Evolutionary conservation across 1,140 invertebrate genomes (phyloP).

Genomic region (Cataglyphis hispanica): DNA sequence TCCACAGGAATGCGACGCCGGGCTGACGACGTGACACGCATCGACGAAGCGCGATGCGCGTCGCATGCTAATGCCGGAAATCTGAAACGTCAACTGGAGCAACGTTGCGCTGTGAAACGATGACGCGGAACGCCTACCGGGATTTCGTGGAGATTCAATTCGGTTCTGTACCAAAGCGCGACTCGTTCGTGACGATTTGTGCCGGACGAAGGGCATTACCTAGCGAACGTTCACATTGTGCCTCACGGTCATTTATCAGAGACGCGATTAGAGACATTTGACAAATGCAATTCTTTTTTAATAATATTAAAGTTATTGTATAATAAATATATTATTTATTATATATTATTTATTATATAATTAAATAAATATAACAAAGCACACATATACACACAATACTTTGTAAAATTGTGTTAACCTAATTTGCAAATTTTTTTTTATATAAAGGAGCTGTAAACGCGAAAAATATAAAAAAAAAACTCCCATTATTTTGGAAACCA

Average conservation of each 20-base stretch:
- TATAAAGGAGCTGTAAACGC: background rate
- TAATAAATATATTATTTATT: too few species aligned
- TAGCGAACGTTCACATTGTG: background rate
- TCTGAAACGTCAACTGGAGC: slow-evolving; percentile 76
- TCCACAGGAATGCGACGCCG: slow-evolving; percentile 73
- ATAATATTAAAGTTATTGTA: too few species aligned
- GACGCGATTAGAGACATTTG: background rate
- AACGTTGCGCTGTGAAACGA: slow-evolving; percentile 64
- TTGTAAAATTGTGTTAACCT: background rate
- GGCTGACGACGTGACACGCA: slow-evolving; percentile 75
- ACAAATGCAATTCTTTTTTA: background rate
- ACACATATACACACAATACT: background rate
- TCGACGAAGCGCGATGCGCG: slow-evolving; percentile 73
- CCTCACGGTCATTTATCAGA: slow-evolving; percentile 23
- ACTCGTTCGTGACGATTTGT: slow-evolving; percentile 71
- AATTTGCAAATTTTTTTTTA: background rate
- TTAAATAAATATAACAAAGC: background rate
- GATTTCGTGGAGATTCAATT: slow-evolving; percentile 76
- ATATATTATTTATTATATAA: too few species aligned
- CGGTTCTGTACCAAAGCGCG: slow-evolving; percentile 56
- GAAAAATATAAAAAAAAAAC: slow-evolving; percentile 12
- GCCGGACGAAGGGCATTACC: slow-evolving; percentile 50
- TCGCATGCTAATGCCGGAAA: slow-evolving; percentile 75
- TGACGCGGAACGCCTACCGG: slow-evolving; percentile 72
- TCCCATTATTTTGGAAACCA: background rate